These are phyloP conservation scores for Nematostella vectensis DNA, from an alignment of 92 coral and sea anemone species.

Conservation along the genomic window DNA sequence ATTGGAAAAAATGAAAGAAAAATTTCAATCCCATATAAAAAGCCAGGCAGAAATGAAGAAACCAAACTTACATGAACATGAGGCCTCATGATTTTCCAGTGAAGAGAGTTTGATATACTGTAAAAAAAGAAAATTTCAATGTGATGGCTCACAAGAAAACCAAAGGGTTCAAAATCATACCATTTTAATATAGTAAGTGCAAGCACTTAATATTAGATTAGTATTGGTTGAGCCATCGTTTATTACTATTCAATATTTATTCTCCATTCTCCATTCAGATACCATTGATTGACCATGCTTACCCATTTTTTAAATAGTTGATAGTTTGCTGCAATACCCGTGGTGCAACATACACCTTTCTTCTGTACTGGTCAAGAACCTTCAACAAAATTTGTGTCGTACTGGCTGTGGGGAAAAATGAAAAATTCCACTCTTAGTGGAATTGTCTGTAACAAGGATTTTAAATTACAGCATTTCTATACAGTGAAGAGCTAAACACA, in stretches of 20 bases:
- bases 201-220: too few species aligned
- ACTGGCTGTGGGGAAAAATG: conserved; percentile 31
- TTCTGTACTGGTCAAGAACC: conserved; percentile 84
- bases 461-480: too few species aligned
- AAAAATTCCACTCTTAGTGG: neutral
- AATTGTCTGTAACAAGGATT: too few species aligned
- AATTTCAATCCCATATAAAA: too few species aligned
- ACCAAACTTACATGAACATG: conserved; percentile 62
- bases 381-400: conserved; percentile 86
- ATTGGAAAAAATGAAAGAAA: too few species aligned
- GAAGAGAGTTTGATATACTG: conserved; percentile 93
- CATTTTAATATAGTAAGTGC: too few species aligned
- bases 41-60: too few species aligned
- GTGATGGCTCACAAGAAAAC: neutral
- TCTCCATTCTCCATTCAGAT: too few species aligned
- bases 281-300: too few species aligned
- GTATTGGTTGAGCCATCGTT: too few species aligned
- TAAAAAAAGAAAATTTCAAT: neutral
- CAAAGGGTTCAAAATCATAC: neutral
- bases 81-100: conserved; percentile 97
- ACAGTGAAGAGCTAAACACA: too few species aligned
- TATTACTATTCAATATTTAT: too few species aligned
- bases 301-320: conserved; percentile 97
- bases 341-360: conserved; percentile 78
- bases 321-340: conserved; percentile 81